Conservation (phyloP, 2,113 vertebrate species). For the Danio rerio region GRCz12tu NC_133195.1:28171001-28171500, state of each 20-base stretch:
- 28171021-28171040: neutral
- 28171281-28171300: no score
- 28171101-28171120: no score
- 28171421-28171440: slow-evolving; percentile 27
- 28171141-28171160: neutral
- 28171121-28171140: no score
- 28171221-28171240: no score
- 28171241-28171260: no score
- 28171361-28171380: neutral
- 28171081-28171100: no score
- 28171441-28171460: neutral
- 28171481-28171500: neutral
- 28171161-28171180: neutral
- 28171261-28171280: no score
- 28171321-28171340: neutral
- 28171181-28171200: neutral
- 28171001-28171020: neutral
- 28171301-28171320: no score
- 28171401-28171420: slow-evolving; percentile 11
- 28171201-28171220: neutral
- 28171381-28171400: slow-evolving; percentile 3
- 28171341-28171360: neutral
- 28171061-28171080: neutral
- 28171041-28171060: neutral
- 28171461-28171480: neutral